Conservation (phyloP, 2,113 vertebrate species). For the Arenaria interpres region DNA sequence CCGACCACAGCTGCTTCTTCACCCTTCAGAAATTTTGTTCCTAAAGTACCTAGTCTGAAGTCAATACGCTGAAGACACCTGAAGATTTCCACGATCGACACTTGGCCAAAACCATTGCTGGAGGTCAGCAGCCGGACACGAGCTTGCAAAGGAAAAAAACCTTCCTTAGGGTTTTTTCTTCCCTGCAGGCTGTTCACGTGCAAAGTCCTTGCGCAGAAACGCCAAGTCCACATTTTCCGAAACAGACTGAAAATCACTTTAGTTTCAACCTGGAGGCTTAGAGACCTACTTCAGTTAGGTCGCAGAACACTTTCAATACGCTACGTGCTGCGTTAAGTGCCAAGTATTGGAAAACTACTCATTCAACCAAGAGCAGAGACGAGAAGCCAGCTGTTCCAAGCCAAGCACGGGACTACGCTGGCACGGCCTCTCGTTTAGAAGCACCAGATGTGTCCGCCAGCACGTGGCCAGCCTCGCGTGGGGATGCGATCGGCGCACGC, state of each 20-base stretch:
- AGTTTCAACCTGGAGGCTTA: not conserved
- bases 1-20: not conserved
- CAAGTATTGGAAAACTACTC: not conserved
- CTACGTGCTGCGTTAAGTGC: not conserved
- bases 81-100: not conserved
- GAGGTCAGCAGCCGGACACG: not conserved
- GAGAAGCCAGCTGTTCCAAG: not conserved
- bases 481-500: too few species aligned
- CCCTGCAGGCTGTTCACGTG: not conserved
- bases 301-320: not conserved
- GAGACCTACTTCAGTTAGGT: not conserved
- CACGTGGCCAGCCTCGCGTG: accelerated
- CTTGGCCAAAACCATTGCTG: not conserved
- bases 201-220: not conserved
- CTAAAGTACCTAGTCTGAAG: not conserved
- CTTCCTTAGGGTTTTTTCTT: not conserved
- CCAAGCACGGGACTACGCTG: not conserved
- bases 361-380: not conserved
- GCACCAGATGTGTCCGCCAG: not conserved
- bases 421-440: not conserved
- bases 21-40: not conserved
- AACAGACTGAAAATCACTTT: not conserved
- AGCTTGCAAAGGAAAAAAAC: not conserved
- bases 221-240: not conserved
- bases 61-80: not conserved